Evolutionary conservation across 2,113 vertebrate genomes (phyloP).

Genomic region (Scartelaos histophorus): DNA sequence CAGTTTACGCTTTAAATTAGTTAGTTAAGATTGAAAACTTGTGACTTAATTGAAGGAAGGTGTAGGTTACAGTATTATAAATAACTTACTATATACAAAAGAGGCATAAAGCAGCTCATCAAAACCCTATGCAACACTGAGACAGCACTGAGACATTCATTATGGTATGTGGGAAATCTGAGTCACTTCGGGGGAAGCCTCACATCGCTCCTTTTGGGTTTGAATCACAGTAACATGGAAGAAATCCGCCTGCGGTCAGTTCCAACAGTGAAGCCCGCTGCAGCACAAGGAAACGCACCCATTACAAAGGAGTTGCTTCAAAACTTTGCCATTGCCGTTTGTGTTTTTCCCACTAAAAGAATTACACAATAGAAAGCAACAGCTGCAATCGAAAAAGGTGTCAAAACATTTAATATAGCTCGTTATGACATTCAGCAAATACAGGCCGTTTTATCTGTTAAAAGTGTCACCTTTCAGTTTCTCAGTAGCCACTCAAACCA

Average conservation of each 20-base stretch:
- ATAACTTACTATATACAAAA: background rate
- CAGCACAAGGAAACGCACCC: background rate
- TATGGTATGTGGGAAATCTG: background rate
- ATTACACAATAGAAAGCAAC: background rate
- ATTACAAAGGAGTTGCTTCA: background rate
- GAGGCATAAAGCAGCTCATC: conserved; percentile 4
- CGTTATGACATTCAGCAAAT: background rate
- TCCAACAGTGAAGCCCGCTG: background rate
- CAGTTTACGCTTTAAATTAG: background rate
- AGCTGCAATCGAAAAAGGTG: too few species aligned
- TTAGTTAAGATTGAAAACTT: background rate
- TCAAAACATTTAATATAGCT: too few species aligned
- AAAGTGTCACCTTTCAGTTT: background rate
- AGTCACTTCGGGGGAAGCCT: conserved; percentile 10
- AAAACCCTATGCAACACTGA: conserved; percentile 4
- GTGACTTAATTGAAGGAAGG: background rate
- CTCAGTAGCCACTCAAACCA: background rate
- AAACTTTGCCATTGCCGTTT: background rate
- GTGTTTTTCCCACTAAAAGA: too few species aligned
- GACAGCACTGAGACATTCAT: background rate
- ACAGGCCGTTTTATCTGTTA: background rate
- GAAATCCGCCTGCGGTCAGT: background rate
- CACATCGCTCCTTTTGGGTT: background rate
- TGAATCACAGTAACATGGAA: conserved; percentile 1
- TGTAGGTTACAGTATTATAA: background rate